phyloP scores from a whole-genome alignment of 2,797 vertebrate genomes.

The Pangasius krempfi region DNA sequence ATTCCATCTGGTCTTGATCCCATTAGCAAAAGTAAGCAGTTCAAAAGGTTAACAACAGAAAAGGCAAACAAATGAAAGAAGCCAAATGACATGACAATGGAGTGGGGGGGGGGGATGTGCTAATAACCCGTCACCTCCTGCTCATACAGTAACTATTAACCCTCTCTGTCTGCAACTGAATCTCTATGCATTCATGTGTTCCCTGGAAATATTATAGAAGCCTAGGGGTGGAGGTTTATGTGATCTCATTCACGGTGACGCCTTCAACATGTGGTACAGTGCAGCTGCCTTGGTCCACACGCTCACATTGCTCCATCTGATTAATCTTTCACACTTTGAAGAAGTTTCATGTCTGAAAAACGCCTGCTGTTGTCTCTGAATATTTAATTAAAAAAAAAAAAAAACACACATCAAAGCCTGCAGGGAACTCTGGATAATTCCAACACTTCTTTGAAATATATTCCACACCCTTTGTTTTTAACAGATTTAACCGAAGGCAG shows the following conservation, averaged over 20 bases:
- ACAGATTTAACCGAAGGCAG: slow-evolving; percentile 17
- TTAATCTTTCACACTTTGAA: slow-evolving; percentile 48
- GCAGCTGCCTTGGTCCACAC: slow-evolving; percentile 1
- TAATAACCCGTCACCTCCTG: neutral
- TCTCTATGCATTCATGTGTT: neutral
- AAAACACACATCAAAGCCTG: slow-evolving; percentile 28
- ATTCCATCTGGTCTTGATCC: slow-evolving; percentile 28
- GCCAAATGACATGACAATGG: neutral
- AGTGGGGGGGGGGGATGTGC: neutral
- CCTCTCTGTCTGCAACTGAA: neutral
- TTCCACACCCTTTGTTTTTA: slow-evolving; percentile 4
- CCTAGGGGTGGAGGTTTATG: neutral
- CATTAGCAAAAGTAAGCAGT: slow-evolving; percentile 29
- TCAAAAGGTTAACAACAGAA: slow-evolving; percentile 9
- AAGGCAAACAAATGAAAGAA: neutral
- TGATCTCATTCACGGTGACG: slow-evolving; percentile 49
- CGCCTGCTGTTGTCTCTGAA: neutral
- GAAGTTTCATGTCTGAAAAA: slow-evolving; percentile 36
- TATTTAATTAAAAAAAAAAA: slow-evolving; percentile 7
- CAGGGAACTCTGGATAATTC: neutral
- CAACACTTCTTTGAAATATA: slow-evolving; percentile 1
- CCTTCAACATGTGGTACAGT: slow-evolving; percentile 30
- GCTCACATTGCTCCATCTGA: slow-evolving; percentile 27
- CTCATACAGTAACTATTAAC: neutral
- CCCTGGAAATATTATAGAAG: neutral